A percentile compares a stretch with the other conserved stretches of the same genome.
Conservation (phyloP, 2,113 vertebrate species). For the Rattus rattus region DNA sequence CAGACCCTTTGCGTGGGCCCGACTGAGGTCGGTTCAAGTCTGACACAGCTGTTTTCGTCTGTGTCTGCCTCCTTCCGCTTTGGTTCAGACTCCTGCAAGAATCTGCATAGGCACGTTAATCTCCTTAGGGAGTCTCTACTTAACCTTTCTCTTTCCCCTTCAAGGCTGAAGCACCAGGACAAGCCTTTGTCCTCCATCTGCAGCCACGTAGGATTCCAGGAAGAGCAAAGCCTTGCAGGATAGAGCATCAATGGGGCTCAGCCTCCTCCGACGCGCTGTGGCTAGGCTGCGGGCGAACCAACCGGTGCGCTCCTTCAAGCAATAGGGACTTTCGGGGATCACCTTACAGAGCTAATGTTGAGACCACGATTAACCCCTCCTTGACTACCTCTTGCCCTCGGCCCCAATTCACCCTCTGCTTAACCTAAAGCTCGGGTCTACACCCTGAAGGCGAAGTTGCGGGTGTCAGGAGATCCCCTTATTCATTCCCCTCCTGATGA, state of each 20-base stretch:
- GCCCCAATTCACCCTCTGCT: neutral
- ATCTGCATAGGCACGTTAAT: neutral
- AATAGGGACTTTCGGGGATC: neutral
- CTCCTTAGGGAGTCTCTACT: neutral
- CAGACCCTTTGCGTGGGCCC: neutral
- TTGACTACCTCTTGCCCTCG: neutral
- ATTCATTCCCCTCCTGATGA: neutral
- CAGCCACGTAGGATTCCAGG: neutral
- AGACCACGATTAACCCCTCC: neutral
- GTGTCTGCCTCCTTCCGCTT: neutral
- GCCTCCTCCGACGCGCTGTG: too few relatives aligned
- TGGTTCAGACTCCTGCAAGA: neutral
- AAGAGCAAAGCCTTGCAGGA: neutral
- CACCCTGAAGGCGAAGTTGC: neutral
- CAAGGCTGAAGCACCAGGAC: neutral
- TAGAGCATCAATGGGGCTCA: neutral
- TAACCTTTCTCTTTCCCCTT: neutral
- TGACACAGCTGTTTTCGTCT: neutral
- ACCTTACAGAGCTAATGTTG: neutral
- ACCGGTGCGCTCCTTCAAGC: neutral
- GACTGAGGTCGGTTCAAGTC: neutral
- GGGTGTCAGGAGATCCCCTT: neutral
- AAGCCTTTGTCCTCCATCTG: neutral
- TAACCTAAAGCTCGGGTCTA: neutral
- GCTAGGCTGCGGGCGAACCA: neutral